phyloP scores from a whole-genome alignment of 2,797 vertebrate genomes.

The Enteromius anoplus region DNA sequence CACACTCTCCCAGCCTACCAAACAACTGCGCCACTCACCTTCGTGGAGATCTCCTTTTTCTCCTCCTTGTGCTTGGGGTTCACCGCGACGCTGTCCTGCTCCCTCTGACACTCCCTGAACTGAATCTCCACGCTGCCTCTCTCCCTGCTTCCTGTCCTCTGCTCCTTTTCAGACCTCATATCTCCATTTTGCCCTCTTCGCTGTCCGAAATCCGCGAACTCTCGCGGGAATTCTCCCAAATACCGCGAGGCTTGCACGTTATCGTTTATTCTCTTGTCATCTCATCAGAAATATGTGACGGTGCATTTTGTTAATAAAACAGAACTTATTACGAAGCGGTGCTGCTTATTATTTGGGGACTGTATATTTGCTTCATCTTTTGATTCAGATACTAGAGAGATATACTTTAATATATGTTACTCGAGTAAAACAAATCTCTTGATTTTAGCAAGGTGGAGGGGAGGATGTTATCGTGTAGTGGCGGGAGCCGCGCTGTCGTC shows the following conservation, averaged over 20 bases:
- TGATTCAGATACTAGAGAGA: neutral
- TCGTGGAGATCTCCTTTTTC: constrained; percentile 81
- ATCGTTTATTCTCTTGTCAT: neutral
- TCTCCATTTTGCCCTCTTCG: constrained; percentile 65
- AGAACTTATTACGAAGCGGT: neutral
- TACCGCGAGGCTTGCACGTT: constrained; percentile 67
- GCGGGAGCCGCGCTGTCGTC: constrained; percentile 32
- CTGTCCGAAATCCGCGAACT: constrained; percentile 36
- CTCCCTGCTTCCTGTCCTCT: constrained; percentile 74
- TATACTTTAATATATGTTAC: neutral
- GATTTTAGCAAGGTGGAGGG: neutral
- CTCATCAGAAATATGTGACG: neutral
- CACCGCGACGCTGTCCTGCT: constrained; percentile 69
- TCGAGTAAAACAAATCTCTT: neutral
- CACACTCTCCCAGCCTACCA: neutral
- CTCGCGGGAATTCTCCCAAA: constrained; percentile 70
- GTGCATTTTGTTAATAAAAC: neutral
- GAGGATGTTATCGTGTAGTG: constrained; percentile 23
- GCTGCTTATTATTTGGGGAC: neutral
- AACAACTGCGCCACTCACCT: constrained; percentile 67
- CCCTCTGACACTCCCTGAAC: constrained; percentile 74
- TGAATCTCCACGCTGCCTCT: constrained; percentile 78
- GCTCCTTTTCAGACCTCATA: constrained; percentile 85
- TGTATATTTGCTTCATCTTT: neutral
- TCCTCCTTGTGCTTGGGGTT: constrained; percentile 80